A percentile compares a stretch with the other conserved stretches of the same genome.
Conservation (phyloP, 1,140 invertebrate species). For the Myzus persicae region DNA sequence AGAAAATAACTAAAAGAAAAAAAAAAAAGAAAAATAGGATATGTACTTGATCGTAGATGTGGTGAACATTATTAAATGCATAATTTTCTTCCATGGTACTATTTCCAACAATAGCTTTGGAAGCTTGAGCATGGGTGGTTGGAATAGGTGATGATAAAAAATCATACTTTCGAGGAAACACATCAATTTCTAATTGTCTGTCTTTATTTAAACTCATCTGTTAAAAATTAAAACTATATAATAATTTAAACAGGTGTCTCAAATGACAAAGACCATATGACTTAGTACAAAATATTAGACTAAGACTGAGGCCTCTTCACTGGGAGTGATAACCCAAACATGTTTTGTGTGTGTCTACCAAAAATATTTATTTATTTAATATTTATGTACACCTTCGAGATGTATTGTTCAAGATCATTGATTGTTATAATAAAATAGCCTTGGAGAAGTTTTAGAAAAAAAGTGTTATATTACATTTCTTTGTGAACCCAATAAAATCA, state of each 20-base stretch:
- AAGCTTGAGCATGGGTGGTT: constrained; percentile 68
- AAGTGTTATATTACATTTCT: not conserved
- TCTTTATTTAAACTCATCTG: constrained; percentile 64
- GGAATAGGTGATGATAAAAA: constrained; percentile 62
- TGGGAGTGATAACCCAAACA: too few species aligned
- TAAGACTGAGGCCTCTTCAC: too few species aligned
- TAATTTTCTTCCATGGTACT: constrained; percentile 81
- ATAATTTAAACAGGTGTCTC: constrained; percentile 38
- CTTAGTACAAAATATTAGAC: too few species aligned
- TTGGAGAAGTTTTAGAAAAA: too few species aligned
- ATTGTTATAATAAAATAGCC: too few species aligned
- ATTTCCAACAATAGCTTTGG: constrained; percentile 68
- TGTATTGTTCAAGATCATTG: too few species aligned
- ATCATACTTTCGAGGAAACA: constrained; percentile 60
- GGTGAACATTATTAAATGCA: constrained; percentile 84
- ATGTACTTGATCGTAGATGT: constrained; percentile 81
- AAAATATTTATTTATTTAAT: too few species aligned
- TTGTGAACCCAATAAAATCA: not conserved
- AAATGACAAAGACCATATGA: too few species aligned
- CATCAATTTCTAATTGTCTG: constrained; percentile 57
- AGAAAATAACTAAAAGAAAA: constrained; percentile 62
- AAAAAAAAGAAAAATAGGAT: not conserved
- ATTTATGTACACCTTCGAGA: too few species aligned
- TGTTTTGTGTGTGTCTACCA: too few species aligned
- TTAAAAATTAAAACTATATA: constrained; percentile 22